Conservation (phyloP, 1,140 invertebrate genomes). For the Venturia canescens region DNA sequence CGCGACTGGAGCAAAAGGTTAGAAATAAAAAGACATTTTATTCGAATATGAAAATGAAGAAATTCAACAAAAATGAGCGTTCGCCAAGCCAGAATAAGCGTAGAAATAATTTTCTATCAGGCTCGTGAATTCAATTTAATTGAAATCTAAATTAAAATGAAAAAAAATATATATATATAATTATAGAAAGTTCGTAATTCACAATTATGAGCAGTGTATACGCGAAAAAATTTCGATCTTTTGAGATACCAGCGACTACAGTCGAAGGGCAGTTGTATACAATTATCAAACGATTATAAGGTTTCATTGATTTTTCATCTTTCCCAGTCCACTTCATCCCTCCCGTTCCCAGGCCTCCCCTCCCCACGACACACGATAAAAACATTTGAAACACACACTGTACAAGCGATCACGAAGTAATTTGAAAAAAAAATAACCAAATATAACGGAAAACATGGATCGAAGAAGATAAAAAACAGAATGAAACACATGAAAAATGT, state of each 20-base stretch:
- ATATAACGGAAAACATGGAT: conserved; percentile 51
- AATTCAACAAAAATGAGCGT: neutral
- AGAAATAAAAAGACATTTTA: neutral
- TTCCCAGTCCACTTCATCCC: conserved; percentile 24
- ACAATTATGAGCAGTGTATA: conserved; percentile 44
- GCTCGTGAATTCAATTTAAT: conserved; percentile 20
- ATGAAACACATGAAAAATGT: conserved; percentile 61
- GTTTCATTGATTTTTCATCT: conserved; percentile 31
- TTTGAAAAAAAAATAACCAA: conserved; percentile 12
- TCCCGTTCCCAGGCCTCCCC: neutral
- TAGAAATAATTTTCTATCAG: conserved; percentile 17
- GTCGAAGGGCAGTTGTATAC: conserved; percentile 16
- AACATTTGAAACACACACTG: conserved; percentile 53
- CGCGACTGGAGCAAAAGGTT: too few relatives aligned
- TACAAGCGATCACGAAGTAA: conserved; percentile 50
- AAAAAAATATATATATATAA: too few relatives aligned
- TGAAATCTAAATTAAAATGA: neutral
- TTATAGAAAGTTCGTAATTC: conserved; percentile 2
- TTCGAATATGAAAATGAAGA: neutral
- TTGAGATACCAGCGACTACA: neutral
- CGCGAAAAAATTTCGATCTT: conserved; percentile 27
- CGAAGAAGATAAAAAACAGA: conserved; percentile 55
- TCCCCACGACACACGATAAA: conserved; percentile 42
- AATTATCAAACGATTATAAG: neutral
- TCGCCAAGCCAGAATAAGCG: neutral